Evolutionary conservation across 2,888 invertebrate species (phyloP), one percentile per base, ranked within the genome.

Genomic region (Podotricha telesiphe): DNA sequence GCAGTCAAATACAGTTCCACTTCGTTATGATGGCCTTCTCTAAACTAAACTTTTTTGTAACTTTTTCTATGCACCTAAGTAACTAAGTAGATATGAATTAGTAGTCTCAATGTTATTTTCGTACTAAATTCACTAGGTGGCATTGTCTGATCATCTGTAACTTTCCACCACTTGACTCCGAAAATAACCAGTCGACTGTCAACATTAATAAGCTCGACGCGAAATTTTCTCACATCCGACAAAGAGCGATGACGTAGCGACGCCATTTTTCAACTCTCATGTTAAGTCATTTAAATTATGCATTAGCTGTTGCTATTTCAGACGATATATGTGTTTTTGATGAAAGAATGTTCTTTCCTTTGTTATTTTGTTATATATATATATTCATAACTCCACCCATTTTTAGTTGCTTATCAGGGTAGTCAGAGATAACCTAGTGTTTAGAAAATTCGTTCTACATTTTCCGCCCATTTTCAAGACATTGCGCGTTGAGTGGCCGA

Each of bases 101-200:
- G 72, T 72, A 74, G 74, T 73, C 73, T 63, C 69, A 74, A 77
- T 79, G 74, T 81, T 77, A 75, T 80, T 76, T 75, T 76, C 58
- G 56, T 53, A 51, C 76, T 73, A 72, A 80, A 82, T 79, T 82
- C 76, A 79, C 82, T 75, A 82, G 80, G 76, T 77, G 78, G 72
- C 72, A 79, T 77, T 78, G 80, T 80, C 8, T 37, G n/a, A 20
- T 28, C 77, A 73, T 74, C 76, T 71, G 76, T 76, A 76, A 76
- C 77, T 76, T 75, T 71, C 71, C 74, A 72, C 69, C 76, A 72
- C 76, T 77, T 73, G 73, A 76, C 76, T 74, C 69, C 67, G 68
- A 65, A 73, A 76, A 72, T 74, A 69, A 74, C 73, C 55, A 69
- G 69, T 66, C 53, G 58, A 69, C 71, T 69, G 70, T 73, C 74